phyloP scores from a whole-genome alignment of 2,888 invertebrate genomes.

The Buathra laborator region DNA sequence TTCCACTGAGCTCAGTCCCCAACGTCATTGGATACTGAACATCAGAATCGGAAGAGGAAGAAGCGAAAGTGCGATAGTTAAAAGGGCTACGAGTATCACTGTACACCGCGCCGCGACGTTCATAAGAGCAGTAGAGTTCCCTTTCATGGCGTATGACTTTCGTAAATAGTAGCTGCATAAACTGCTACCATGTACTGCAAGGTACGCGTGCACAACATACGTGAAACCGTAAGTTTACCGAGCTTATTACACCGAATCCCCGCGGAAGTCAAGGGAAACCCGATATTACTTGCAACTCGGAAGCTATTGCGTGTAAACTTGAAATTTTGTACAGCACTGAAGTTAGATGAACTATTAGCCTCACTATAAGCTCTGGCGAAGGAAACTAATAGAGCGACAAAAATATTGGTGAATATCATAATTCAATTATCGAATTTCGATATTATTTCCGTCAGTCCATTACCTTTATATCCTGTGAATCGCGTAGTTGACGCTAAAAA shows the following conservation, averaged over 20 bases:
- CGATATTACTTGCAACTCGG: neutral
- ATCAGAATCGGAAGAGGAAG: neutral
- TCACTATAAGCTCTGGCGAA: too few species aligned
- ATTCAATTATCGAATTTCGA: too few species aligned
- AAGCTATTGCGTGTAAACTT: neutral
- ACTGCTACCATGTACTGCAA: neutral
- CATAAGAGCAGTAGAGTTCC: neutral
- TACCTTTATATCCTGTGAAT: too few species aligned
- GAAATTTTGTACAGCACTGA: neutral
- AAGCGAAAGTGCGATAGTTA: neutral
- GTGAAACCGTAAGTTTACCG: neutral
- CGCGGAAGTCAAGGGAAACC: neutral
- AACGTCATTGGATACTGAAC: neutral
- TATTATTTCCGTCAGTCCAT: too few species aligned
- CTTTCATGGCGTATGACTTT: neutral
- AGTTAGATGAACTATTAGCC: too few species aligned
- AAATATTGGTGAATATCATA: too few species aligned
- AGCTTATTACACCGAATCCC: neutral
- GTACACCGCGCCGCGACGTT: neutral
- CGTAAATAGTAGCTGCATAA: neutral
- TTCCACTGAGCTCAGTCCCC: slow-evolving; percentile 5
- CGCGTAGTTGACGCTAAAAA: too few species aligned
- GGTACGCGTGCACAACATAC: neutral
- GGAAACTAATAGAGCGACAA: too few species aligned
- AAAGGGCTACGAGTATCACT: slow-evolving; percentile 1